Conservation (phyloP, 2,797 vertebrate species). For the Schizopygopsis pylzovi region DNA sequence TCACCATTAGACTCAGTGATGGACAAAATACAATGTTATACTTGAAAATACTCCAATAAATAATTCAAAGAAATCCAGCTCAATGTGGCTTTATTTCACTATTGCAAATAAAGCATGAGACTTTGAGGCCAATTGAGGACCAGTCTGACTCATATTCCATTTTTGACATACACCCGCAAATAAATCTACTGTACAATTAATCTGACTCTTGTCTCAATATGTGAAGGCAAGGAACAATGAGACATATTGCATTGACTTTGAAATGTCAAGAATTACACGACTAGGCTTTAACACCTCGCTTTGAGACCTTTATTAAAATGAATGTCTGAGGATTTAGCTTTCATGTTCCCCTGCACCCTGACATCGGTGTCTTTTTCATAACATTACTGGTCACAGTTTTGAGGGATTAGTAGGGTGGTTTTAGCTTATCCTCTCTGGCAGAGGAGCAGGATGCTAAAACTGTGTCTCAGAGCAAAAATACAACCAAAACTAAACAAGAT, state of each 20-base stretch:
- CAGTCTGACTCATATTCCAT: background rate
- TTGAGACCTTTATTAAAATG: conserved; percentile 54
- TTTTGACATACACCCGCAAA: conserved; percentile 8
- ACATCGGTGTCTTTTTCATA: conserved; percentile 38
- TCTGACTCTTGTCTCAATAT: conserved; percentile 19
- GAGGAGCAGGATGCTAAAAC: conserved; percentile 28
- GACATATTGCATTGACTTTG: conserved; percentile 53
- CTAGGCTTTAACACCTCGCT: conserved; percentile 38
- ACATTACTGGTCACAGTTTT: conserved; percentile 40
- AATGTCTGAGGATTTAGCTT: conserved; percentile 52
- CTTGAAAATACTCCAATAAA: background rate
- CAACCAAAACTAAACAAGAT: conserved; percentile 25
- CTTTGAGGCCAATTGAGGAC: background rate
- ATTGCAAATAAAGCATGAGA: background rate
- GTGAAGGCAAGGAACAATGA: conserved; percentile 53
- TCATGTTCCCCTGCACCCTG: conserved; percentile 32
- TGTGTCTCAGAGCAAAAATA: conserved; percentile 25
- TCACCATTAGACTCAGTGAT: background rate
- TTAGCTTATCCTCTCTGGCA: conserved; percentile 42
- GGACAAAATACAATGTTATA: background rate
- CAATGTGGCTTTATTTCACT: background rate
- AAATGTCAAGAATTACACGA: conserved; percentile 66
- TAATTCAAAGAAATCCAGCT: background rate
- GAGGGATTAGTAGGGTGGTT: conserved; percentile 37
- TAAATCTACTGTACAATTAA: conserved; percentile 27